Evolutionary conservation across 2,888 invertebrate species (phyloP).

Genomic region (Crioceris asparagi): DNA sequence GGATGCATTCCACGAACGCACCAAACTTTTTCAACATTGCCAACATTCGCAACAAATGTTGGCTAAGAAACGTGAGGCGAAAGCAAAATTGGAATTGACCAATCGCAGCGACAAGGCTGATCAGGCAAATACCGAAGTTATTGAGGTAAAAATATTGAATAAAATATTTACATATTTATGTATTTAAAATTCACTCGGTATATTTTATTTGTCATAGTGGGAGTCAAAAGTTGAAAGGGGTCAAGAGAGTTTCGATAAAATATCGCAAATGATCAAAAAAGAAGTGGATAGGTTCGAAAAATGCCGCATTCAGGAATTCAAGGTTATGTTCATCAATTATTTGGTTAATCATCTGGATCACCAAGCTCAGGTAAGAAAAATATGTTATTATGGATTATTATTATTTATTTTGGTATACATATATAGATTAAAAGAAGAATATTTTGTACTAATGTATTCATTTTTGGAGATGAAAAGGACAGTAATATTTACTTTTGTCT

Average conservation of each 20-base stretch:
- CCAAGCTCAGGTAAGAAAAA: slow-evolving; percentile 70
- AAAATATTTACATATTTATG: slow-evolving; percentile 5
- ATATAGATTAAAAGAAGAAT: too few species aligned
- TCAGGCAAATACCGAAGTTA: slow-evolving; percentile 80
- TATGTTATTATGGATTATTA: slow-evolving; percentile 7
- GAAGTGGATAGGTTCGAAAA: slow-evolving; percentile 90
- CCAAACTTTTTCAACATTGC: slow-evolving; percentile 91
- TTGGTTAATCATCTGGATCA: slow-evolving; percentile 89
- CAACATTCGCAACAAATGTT: slow-evolving; percentile 93
- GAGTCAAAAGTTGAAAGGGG: slow-evolving; percentile 94
- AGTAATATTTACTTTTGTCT: too few species aligned
- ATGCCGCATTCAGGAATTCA: slow-evolving; percentile 80
- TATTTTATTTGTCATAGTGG: slow-evolving; percentile 53
- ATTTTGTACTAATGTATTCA: too few species aligned
- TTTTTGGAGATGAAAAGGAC: too few species aligned
- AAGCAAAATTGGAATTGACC: slow-evolving; percentile 82
- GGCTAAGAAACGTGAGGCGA: slow-evolving; percentile 87
- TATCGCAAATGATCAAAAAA: slow-evolving; percentile 86
- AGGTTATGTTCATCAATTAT: slow-evolving; percentile 79
- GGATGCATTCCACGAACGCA: slow-evolving; percentile 63
- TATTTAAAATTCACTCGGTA: neutral
- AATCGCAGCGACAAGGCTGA: slow-evolving; percentile 84
- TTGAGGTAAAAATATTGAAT: slow-evolving; percentile 76
- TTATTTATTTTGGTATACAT: too few species aligned
- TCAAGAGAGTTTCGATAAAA: slow-evolving; percentile 91